A percentile compares a stretch with the other conserved stretches of the same genome.
Evolutionary conservation across 1,140 invertebrate species (phyloP).

Genomic region (Penaeus japonicus): DNA sequence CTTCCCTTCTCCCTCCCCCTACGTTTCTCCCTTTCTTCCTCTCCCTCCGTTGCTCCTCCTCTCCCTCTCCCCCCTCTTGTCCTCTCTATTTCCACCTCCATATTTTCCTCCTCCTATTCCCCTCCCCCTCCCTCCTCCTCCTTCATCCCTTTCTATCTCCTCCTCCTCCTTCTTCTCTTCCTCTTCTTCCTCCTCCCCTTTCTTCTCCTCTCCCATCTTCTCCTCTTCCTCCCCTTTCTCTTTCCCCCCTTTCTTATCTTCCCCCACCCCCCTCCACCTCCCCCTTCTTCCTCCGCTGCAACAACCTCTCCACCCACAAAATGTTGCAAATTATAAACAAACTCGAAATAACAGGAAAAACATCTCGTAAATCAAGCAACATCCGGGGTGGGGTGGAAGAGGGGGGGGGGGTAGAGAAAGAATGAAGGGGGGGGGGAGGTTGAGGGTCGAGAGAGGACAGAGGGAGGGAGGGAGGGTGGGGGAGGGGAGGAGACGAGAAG

Average conservation of each 20-base stretch:
- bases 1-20: not conserved
- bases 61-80: not conserved
- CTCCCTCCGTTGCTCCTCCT: not conserved
- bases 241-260: not conserved
- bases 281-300: not conserved
- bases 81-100: not conserved
- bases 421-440: not conserved
- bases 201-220: not conserved
- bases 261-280: not conserved
- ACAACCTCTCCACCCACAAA: not conserved
- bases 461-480: not conserved
- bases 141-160: not conserved
- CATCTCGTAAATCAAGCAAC: too few species aligned
- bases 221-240: not conserved
- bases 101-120: not conserved
- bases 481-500: not conserved
- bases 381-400: too few species aligned
- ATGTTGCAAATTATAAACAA: too few species aligned
- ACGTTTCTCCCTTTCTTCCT: not conserved
- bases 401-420: too few species aligned
- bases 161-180: not conserved
- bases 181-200: not conserved
- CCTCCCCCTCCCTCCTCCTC: not conserved
- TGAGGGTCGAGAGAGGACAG: not conserved
- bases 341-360: too few species aligned